Base-by-base conservation (phyloP, 2,797 vertebrate genomes). In the Oryzias sinensis region DNA sequence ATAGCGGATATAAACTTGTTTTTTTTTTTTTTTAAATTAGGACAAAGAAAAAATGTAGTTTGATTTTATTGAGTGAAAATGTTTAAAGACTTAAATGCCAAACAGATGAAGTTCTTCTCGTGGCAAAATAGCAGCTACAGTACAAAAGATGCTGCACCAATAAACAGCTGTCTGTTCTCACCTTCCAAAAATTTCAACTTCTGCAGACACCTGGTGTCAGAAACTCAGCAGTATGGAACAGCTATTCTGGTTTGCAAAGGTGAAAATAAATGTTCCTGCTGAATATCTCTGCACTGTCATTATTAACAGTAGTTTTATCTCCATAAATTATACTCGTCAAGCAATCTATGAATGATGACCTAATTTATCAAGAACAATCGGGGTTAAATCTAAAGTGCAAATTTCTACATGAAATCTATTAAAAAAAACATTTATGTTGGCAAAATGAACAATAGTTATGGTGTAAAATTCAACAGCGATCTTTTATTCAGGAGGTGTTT, bases 291-390 rank as follows among this genome's bases (percentile, higher is more conserved):
- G 85, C 77, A 84, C 70, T 76, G 80, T 77, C 74, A 84, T 83
- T 81, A 88, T 88, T 76, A 89, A 82, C 76, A 77, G 63, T 67
- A 74, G 61, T 51, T 56, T 72, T 82, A 88, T 88, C 77, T 87
- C 78, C 85, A 89, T 88, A 90, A 90, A 87, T 84, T 74, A 56
- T 55, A 64, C 74, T 84, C 85, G 86, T 82, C 86, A 85, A 72
- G 70, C 74, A 83, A 84, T 86, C 68, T 82, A 84, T 85, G 80
- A 89, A 80, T 68, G 58, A 11, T 3, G 13, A 37, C 9, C 33
- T 70, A 56, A 58, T 61, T 69, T 71, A 72, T 70, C 80, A 87
- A 87, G 81, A 80, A 87, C 49, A 64, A 65, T 47, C 74, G 74
- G 70, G 76, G 68, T 81, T 73, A 61, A 33, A 40, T 45, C 56